Conservation (phyloP, 37 sponge, comb jelly and placozoan genomes). For the Axinella damicornis region DNA sequence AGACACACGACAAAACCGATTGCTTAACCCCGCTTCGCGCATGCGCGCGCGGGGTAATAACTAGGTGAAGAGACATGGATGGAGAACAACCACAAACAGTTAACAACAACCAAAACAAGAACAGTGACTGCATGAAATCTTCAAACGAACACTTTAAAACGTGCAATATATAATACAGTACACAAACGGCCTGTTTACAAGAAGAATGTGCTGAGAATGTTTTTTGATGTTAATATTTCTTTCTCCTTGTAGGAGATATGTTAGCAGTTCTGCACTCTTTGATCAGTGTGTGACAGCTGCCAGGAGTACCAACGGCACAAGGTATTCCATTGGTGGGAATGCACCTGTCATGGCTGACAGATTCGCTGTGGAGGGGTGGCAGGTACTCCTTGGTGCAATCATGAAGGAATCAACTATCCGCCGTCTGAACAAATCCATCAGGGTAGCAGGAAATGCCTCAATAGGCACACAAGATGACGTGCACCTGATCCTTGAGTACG, state of each 20-base stretch:
- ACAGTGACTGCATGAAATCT: no score
- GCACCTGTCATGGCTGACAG: constrained; percentile 82
- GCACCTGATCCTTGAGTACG: constrained; percentile 81
- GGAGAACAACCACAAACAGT: no score
- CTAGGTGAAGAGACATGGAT: no score
- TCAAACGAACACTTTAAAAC: no score
- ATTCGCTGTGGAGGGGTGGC: constrained; percentile 78
- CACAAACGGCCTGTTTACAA: no score
- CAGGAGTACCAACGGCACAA: neutral
- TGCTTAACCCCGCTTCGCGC: no score
- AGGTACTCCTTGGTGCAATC: constrained; percentile 68
- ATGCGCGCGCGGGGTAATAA: no score
- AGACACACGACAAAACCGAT: no score
- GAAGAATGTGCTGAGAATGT: no score
- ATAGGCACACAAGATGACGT: constrained; percentile 29
- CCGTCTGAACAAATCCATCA: constrained; percentile 23
- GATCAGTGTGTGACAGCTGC: constrained; percentile 10
- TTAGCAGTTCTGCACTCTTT: constrained; percentile 27
- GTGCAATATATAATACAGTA: no score
- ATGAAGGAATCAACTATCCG: constrained; percentile 20
- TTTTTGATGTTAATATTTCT: no score
- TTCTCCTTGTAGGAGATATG: constrained; percentile 49
- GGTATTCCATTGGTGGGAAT: constrained; percentile 71
- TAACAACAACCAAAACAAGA: no score
- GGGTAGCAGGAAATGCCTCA: constrained; percentile 5